These are phyloP conservation scores for Buceros bicornis DNA, from an alignment of 2,797 vertebrate species.

Conservation along the genomic window DNA sequence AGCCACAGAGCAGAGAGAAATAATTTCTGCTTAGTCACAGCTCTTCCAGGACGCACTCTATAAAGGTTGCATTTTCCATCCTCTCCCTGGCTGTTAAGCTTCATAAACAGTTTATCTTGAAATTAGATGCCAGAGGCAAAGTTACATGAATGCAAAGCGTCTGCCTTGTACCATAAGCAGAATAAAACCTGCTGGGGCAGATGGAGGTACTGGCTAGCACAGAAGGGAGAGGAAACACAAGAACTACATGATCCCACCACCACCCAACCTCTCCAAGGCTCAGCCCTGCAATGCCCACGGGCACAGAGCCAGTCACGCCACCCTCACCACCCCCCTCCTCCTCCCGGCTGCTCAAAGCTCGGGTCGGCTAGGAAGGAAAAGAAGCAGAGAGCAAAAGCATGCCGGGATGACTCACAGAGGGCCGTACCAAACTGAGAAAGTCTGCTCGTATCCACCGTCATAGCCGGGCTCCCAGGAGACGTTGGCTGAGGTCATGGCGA, in stretches of 20 bases:
- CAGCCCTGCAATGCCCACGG: not conserved
- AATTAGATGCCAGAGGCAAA: constrained; percentile 64
- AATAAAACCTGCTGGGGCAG: constrained; percentile 21
- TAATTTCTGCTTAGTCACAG: constrained; percentile 62
- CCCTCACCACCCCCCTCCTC: not conserved
- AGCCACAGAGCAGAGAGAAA: not conserved
- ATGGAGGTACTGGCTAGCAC: not conserved
- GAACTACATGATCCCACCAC: not conserved
- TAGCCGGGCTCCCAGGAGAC: constrained; percentile 99
- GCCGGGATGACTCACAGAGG: constrained; percentile 97
- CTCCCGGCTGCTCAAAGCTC: not conserved
- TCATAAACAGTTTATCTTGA: constrained; percentile 64
- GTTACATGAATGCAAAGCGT: not conserved
- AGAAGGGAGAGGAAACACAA: not conserved
- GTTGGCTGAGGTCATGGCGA: constrained; percentile 94
- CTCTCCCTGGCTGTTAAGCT: constrained; percentile 41
- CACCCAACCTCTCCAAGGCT: not conserved
- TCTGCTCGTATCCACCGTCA: constrained; percentile 98
- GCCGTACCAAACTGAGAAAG: constrained; percentile 99
- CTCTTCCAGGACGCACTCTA: constrained; percentile 14
- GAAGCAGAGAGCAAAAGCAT: constrained; percentile 97
- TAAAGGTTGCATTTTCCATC: constrained; percentile 41
- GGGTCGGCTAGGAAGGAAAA: constrained; percentile 77
- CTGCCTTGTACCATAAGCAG: not conserved
- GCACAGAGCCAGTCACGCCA: not conserved